phyloP scores from a whole-genome alignment of 2,888 invertebrate genomes.

The Therioaphis trifolii region DNA sequence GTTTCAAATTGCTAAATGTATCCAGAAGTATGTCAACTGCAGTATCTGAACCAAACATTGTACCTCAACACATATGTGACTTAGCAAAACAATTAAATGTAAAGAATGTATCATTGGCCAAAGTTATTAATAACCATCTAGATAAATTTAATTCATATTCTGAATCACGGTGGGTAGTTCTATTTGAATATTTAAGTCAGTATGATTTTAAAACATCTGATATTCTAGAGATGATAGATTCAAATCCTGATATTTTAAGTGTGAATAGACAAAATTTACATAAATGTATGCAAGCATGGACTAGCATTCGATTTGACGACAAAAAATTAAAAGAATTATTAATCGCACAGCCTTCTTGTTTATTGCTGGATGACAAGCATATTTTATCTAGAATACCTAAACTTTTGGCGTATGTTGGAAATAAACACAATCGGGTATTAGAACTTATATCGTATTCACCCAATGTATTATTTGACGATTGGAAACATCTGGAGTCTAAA shows the following conservation, averaged over 20 bases:
- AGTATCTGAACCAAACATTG: neutral
- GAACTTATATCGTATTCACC: constrained; percentile 56
- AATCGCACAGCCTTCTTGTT: constrained; percentile 38
- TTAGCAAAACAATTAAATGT: constrained; percentile 50
- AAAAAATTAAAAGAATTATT: constrained; percentile 52
- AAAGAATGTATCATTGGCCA: constrained; percentile 2
- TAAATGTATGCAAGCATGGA: constrained; percentile 43
- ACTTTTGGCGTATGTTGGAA: constrained; percentile 51
- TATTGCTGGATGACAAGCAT: constrained; percentile 23
- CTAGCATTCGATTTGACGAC: constrained; percentile 49
- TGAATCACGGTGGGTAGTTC: constrained; percentile 20
- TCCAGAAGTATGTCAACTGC: constrained; percentile 26
- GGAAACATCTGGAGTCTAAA: constrained; percentile 38
- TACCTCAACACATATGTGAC: constrained; percentile 21
- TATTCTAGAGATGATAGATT: constrained; percentile 53
- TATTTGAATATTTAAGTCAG: constrained; percentile 50
- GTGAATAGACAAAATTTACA: constrained; percentile 40
- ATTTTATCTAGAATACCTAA: constrained; percentile 54
- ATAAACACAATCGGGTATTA: constrained; percentile 50
- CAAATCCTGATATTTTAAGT: constrained; percentile 52
- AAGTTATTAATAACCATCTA: constrained; percentile 39
- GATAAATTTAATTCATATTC: constrained; percentile 30
- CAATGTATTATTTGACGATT: constrained; percentile 50
- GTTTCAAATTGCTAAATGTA: neutral
- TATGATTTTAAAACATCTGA: constrained; percentile 50